phyloP scores from a whole-genome alignment of 2,797 vertebrate species.

The Peromyscus melanophrys region DNA sequence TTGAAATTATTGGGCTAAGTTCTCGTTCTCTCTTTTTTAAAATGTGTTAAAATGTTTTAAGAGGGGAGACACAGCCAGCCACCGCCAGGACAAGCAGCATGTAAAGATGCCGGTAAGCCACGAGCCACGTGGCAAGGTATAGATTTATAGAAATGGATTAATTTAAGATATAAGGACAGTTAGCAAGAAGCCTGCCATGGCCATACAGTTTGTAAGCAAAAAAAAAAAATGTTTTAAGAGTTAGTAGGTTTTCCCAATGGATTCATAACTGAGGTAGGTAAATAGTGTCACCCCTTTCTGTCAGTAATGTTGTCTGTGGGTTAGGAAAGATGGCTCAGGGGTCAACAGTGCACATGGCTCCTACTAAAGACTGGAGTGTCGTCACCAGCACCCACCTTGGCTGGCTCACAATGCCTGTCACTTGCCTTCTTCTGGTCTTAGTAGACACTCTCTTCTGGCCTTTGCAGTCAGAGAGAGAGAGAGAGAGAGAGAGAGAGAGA shows the following conservation, averaged over 20 bases:
- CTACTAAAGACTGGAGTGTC: neutral
- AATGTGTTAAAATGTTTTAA: conserved; percentile 26
- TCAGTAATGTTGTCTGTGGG: conserved; percentile 26
- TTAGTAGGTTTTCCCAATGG: conserved; percentile 21
- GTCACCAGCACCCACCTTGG: neutral
- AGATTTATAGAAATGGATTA: too few species aligned
- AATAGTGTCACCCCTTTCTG: neutral
- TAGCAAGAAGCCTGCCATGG: too few species aligned
- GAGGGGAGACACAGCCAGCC: too few species aligned
- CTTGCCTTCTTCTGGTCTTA: neutral
- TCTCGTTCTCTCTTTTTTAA: neutral
- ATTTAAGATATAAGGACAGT: too few species aligned
- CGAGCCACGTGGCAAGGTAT: too few species aligned
- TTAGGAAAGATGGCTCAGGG: neutral
- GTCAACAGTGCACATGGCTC: neutral
- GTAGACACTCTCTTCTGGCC: neutral
- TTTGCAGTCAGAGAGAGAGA: too few species aligned
- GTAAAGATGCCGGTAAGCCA: too few species aligned
- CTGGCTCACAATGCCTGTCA: neutral
- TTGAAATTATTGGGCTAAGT: conserved; percentile 9
- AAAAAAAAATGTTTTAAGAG: too few species aligned
- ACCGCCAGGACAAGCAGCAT: too few species aligned
- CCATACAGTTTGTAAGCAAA: too few species aligned
- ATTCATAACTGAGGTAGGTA: conserved; percentile 44
- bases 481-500: too few species aligned